A percentile compares a stretch with the other conserved stretches of the same genome.
phyloP scores from a whole-genome alignment of 2,888 invertebrate species.

The Hypercompe scribonia region DNA sequence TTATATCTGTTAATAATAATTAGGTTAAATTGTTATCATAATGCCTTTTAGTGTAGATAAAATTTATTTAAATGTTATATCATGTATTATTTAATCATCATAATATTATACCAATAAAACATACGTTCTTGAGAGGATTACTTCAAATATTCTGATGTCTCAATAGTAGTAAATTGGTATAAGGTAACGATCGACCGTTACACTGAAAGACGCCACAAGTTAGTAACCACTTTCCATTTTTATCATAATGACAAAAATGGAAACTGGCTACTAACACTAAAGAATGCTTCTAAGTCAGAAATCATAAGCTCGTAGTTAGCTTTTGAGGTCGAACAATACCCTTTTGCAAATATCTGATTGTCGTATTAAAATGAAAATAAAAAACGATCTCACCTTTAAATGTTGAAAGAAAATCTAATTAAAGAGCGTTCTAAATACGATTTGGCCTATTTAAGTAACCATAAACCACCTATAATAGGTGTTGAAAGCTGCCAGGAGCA shows the following conservation, averaged over 20 bases:
- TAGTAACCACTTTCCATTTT: no score
- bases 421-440: slow-evolving; percentile 31
- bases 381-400: no score
- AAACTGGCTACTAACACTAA: not conserved
- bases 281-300: not conserved
- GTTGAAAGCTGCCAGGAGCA: slow-evolving; percentile 45
- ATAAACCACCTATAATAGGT: slow-evolving; percentile 35
- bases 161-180: no score
- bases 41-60: not conserved
- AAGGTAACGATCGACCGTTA: no score
- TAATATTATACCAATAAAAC: not conserved
- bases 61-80: not conserved
- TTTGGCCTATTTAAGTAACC: slow-evolving; percentile 20
- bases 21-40: not conserved
- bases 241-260: no score
- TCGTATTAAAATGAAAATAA: no score
- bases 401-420: slow-evolving; percentile 2
- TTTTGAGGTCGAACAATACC: no score
- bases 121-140: not conserved
- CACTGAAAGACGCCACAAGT: no score
- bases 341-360: no score
- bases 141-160: not conserved
- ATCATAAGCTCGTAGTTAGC: no score
- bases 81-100: not conserved
- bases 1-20: not conserved